Percentiles rank a stretch among this genome's conserved stretches.
Conservation (phyloP, 2,797 vertebrate genomes). For the Anabacerthia variegaticeps region DNA sequence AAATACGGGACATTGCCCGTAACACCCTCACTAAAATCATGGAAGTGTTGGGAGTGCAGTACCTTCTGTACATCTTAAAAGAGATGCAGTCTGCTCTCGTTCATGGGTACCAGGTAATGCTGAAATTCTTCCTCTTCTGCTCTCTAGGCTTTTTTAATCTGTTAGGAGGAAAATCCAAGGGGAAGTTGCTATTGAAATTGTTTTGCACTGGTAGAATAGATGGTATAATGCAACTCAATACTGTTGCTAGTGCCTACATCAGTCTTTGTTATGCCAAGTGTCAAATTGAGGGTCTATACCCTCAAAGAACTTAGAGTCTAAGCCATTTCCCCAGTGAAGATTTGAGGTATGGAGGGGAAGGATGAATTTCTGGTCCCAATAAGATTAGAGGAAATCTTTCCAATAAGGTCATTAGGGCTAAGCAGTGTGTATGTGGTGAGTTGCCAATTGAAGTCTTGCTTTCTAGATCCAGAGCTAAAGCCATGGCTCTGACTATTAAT, state of each 20-base stretch:
- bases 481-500: no score
- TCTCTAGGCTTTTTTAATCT: not conserved
- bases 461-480: no score
- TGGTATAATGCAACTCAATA: not conserved
- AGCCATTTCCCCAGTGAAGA: not conserved
- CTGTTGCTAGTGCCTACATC: not conserved
- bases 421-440: not conserved
- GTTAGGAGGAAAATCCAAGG: not conserved
- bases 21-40: slow-evolving; percentile 92
- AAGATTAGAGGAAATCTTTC: not conserved
- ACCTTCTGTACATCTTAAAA: slow-evolving; percentile 89
- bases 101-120: slow-evolving; percentile 93
- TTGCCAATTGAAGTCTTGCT: not conserved
- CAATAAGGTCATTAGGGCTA: not conserved
- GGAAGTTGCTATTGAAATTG: not conserved
- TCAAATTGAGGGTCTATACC: not conserved
- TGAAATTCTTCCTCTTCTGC: not conserved
- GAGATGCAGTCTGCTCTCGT: slow-evolving; percentile 89
- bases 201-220: not conserved
- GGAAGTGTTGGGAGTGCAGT: slow-evolving; percentile 86
- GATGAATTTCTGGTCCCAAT: not conserved
- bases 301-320: not conserved
- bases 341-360: not conserved
- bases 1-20: slow-evolving; percentile 91
- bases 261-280: not conserved